Percentiles rank a stretch among this genome's conserved stretches.
Evolutionary conservation across 2,888 invertebrate genomes (phyloP).

Genomic region (Hoplodrina ambigua): DNA sequence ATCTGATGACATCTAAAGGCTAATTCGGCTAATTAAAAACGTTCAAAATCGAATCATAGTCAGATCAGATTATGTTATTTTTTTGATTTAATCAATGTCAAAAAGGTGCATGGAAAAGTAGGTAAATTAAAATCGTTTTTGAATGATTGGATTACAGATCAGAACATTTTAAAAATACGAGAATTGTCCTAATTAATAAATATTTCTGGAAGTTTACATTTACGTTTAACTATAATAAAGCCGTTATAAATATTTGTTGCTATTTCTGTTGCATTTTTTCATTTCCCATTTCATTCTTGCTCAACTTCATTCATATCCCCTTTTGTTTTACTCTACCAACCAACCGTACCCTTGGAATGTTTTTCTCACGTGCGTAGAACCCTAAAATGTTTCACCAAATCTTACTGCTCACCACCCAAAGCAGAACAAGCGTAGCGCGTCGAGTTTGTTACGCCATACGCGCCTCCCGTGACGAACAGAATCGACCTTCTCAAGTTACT

Average conservation of each 20-base stretch:
- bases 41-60: too few relatives aligned
- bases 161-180: too few relatives aligned
- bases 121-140: too few relatives aligned
- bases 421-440: slow-evolving; percentile 76
- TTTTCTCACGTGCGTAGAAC: slow-evolving; percentile 56
- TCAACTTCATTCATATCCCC: slow-evolving; percentile 28
- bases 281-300: too few relatives aligned
- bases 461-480: slow-evolving; percentile 78
- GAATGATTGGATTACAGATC: too few relatives aligned
- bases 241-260: background rate
- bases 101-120: too few relatives aligned
- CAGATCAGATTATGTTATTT: too few relatives aligned
- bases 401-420: slow-evolving; percentile 68
- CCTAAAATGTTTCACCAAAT: slow-evolving; percentile 50
- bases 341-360: slow-evolving; percentile 51
- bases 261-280: background rate
- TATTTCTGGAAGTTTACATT: too few relatives aligned
- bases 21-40: too few relatives aligned
- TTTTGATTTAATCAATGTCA: too few relatives aligned
- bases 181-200: too few relatives aligned
- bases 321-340: slow-evolving; percentile 52
- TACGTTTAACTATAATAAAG: background rate
- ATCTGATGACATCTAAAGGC: too few relatives aligned
- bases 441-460: slow-evolving; percentile 76
- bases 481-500: slow-evolving; percentile 60